phyloP scores from a whole-genome alignment of 1,140 invertebrate species.

The Drosophila guanche region DNA sequence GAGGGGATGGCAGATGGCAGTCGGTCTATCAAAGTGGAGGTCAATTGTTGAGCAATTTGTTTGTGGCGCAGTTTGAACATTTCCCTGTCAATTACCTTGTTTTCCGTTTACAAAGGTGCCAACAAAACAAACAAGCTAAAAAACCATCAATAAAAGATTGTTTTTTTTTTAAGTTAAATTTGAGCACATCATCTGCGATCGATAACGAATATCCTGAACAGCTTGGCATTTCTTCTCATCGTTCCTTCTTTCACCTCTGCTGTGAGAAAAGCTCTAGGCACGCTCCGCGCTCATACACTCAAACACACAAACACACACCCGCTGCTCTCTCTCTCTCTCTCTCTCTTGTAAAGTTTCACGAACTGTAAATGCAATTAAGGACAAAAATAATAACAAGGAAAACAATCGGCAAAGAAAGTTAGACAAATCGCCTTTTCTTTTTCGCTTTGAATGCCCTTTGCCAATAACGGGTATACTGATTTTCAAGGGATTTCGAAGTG shows the following conservation, averaged over 20 bases:
- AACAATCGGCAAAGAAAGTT: slow-evolving; percentile 16
- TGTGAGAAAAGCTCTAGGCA: slow-evolving; percentile 13
- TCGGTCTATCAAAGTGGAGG: slow-evolving; percentile 44
- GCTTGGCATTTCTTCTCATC: neutral
- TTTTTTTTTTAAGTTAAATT: too few species aligned
- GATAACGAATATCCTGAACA: neutral
- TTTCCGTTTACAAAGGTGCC: neutral
- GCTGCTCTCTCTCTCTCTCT: too few species aligned
- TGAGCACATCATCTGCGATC: slow-evolving; percentile 18
- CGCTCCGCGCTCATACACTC: neutral
- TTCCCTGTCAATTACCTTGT: slow-evolving; percentile 43
- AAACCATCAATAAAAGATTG: neutral
- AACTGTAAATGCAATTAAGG: slow-evolving; percentile 52
- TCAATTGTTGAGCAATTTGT: slow-evolving; percentile 48
- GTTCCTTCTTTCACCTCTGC: neutral
- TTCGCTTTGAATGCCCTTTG: neutral
- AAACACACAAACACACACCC: slow-evolving; percentile 1
- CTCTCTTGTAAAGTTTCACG: slow-evolving; percentile 23
- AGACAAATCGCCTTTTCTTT: slow-evolving; percentile 18
- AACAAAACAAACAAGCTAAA: neutral
- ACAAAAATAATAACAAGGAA: slow-evolving; percentile 34
- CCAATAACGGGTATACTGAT: too few species aligned
- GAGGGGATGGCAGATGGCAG: neutral
- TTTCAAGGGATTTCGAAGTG: too few species aligned
- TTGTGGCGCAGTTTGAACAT: slow-evolving; percentile 45